These are phyloP conservation scores for Cryptosula pallasiana DNA, from an alignment of 2,888 invertebrate species.

Conservation along the genomic window DNA sequence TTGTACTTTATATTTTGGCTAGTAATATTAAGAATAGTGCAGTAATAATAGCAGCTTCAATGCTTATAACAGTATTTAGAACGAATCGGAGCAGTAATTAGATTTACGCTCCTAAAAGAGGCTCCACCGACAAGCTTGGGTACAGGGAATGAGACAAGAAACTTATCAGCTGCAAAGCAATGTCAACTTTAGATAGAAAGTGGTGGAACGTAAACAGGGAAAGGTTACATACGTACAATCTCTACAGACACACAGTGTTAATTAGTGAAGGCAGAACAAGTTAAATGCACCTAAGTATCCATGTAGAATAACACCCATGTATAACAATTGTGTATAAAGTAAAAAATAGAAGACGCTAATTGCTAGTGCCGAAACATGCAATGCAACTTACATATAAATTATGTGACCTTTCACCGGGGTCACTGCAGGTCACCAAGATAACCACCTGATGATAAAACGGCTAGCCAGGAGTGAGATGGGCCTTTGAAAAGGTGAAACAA, in stretches of 20 bases:
- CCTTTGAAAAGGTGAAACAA: not conserved
- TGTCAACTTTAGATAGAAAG: not conserved
- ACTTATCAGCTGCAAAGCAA: not conserved
- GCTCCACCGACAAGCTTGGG: not conserved
- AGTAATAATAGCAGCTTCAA: not conserved
- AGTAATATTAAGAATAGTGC: not conserved
- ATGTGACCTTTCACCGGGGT: not conserved
- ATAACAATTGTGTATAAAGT: conserved; percentile 15
- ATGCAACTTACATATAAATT: not conserved
- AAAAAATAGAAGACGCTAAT: not conserved
- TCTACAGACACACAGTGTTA: not conserved
- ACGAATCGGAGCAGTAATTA: not conserved
- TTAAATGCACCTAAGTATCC: conserved; percentile 15
- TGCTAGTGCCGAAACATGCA: not conserved
- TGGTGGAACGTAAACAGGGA: conserved; percentile 22
- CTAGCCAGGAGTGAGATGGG: not conserved
- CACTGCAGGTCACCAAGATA: not conserved
- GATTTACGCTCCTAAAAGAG: not conserved
- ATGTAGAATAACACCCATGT: not conserved
- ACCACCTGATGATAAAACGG: not conserved
- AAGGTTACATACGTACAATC: not conserved
- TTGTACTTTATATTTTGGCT: not conserved
- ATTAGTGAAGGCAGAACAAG: not conserved
- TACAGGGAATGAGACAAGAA: not conserved
- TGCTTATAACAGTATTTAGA: not conserved